Base-by-base conservation (phyloP, 2,888 invertebrate species). In the Amorpha juglandis region DNA sequence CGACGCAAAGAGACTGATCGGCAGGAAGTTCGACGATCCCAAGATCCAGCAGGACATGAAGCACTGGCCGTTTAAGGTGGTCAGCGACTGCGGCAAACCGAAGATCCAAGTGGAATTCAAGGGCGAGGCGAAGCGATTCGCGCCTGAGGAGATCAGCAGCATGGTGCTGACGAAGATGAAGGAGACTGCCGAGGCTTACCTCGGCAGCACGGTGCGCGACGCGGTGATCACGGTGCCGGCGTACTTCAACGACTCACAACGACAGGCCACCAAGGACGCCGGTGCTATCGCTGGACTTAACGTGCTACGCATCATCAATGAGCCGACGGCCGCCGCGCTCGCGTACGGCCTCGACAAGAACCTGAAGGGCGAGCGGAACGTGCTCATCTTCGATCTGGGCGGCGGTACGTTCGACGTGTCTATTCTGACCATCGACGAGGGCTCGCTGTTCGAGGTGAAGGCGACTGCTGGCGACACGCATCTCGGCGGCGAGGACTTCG, bases 361-460 rank as follows among this genome's bases (percentile, higher is more conserved):
- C 81, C 90, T 96, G 21, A 95, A 95, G 81, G 96, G 96, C 19
- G 96, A 96, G 81, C 95, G 95, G 68, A 96, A 96, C 80, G 95
- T 96, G 3, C 86, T 96, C 55, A 96, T 96, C 77, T 96, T 96
- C 79, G 96, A 96, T 86, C 92, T 97, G 72, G 94, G 94, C 33
- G 98, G 98, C 71, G 98, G 98, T 62, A 98, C 98, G 63, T 98
- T 98, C 86, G 98, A 98, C 93, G 98, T 98, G 2, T 98, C 98
- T 63, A 96, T 98, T 74, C 91, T 98, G 27, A 96, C 97, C 65
- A 98, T 98, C 84, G 98, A 98, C 82, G 98, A 98, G 83, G 95
- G 98, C 0, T 96, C 96, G 0, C 87, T 97, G 74, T 97, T 97
- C 78, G 96, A 97, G 86, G 97, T 97, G 6, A 95, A 95, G 81